Percentiles rank a stretch among this genome's conserved stretches.
These are phyloP conservation scores for Andrena camellia DNA, from an alignment of 2,888 invertebrate species.

Conservation along the genomic window DNA sequence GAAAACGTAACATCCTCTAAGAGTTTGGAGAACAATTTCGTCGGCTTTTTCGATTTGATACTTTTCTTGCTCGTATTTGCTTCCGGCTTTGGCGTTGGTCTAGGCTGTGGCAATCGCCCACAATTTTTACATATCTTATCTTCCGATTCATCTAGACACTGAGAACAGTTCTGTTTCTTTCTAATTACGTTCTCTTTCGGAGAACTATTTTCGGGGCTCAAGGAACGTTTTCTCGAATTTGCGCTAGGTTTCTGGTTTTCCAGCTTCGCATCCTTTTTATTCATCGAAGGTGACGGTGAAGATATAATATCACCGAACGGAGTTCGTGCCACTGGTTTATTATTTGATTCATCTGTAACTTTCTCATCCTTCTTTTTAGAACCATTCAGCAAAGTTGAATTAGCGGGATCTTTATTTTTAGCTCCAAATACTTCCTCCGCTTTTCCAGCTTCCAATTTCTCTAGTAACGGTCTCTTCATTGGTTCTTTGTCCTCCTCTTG, in stretches of 20 bases:
- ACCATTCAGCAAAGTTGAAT: neutral
- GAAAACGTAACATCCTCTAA: slow-evolving; percentile 79
- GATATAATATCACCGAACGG: slow-evolving; percentile 80
- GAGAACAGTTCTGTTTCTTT: slow-evolving; percentile 66
- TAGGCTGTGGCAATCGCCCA: slow-evolving; percentile 64
- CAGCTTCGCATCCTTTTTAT: slow-evolving; percentile 10
- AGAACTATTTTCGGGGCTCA: slow-evolving; percentile 31
- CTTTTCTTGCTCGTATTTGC: slow-evolving; percentile 44
- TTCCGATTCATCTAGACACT: slow-evolving; percentile 65
- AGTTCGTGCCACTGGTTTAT: slow-evolving; percentile 65
- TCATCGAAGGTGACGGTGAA: slow-evolving; percentile 11
- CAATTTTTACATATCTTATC: slow-evolving; percentile 77
- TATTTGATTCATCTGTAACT: neutral
- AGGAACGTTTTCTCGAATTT: slow-evolving; percentile 63
- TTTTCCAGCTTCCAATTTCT: slow-evolving; percentile 76
- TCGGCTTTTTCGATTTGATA: slow-evolving; percentile 51
- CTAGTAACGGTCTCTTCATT: slow-evolving; percentile 74
- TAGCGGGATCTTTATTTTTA: slow-evolving; percentile 41
- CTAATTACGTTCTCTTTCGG: slow-evolving; percentile 14
- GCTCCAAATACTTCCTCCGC: slow-evolving; percentile 71
- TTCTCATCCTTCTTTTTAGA: slow-evolving; percentile 30
- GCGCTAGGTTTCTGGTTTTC: neutral
- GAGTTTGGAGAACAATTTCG: slow-evolving; percentile 76
- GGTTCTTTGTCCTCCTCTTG: slow-evolving; percentile 71
- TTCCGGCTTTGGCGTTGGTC: slow-evolving; percentile 5